Conservation (phyloP, 2,113 vertebrate species). For the Uria aalge region DNA sequence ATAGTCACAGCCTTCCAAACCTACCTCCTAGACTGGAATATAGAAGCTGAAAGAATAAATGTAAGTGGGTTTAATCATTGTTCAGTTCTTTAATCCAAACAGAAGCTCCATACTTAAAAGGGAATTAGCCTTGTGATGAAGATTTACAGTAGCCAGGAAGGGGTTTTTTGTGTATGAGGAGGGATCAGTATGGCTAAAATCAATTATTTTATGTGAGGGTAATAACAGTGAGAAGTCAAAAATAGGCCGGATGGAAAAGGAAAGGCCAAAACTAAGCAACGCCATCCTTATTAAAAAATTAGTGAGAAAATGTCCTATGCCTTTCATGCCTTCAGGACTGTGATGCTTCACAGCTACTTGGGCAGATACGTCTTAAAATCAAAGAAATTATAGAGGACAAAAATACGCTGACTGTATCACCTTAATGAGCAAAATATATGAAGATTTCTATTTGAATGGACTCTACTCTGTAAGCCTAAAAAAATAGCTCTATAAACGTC, state of each 20-base stretch:
- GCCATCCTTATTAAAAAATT: not conserved
- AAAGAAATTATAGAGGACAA: not conserved
- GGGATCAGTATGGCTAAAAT: not conserved
- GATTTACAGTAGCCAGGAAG: not conserved
- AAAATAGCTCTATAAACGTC: not conserved
- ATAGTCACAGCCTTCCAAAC: conserved; percentile 6
- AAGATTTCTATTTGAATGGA: not conserved
- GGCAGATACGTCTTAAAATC: not conserved
- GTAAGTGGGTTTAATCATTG: not conserved
- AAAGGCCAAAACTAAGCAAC: not conserved
- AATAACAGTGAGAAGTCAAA: not conserved
- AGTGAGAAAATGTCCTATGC: not conserved
- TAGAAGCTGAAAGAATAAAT: not conserved
- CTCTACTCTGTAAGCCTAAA: not conserved
- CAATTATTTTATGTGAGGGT: not conserved
- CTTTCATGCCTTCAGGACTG: not conserved
- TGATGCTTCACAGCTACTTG: not conserved
- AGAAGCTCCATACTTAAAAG: not conserved
- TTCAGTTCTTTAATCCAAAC: not conserved
- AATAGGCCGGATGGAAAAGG: not conserved
- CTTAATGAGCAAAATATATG: not conserved
- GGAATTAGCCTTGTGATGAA: not conserved
- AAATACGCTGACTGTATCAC: not conserved
- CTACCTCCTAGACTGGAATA: not conserved
- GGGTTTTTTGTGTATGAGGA: not conserved